Conservation (phyloP, 1,140 invertebrate genomes). For the Bathynomus jamesi region DNA sequence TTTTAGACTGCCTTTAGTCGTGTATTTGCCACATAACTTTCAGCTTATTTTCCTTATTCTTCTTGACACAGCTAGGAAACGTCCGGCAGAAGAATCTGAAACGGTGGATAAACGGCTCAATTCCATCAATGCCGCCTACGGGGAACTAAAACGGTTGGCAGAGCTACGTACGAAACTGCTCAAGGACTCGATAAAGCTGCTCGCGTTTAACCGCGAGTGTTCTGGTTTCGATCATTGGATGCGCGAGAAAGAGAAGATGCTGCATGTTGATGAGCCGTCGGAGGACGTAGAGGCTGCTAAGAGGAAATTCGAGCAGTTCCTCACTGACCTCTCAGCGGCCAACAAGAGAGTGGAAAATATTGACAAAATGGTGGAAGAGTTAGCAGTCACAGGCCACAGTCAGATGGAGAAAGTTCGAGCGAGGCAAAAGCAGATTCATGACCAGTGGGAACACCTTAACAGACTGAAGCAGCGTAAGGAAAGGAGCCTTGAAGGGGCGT, state of each 20-base stretch:
- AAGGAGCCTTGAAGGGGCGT: conserved; percentile 80
- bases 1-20: background rate
- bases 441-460: conserved; percentile 81
- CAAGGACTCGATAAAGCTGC: conserved; percentile 86
- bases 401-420: conserved; percentile 78
- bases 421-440: conserved; percentile 54
- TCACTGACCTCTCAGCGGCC: conserved; percentile 89
- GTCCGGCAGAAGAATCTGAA: conserved; percentile 53
- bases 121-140: conserved; percentile 69
- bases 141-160: conserved; percentile 70
- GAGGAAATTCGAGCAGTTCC: conserved; percentile 87
- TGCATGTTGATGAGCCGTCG: conserved; percentile 70
- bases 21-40: conserved; percentile 46
- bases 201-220: conserved; percentile 93
- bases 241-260: conserved; percentile 83
- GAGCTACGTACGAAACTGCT: conserved; percentile 66
- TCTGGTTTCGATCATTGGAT: conserved; percentile 98
- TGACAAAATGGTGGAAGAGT: conserved; percentile 76
- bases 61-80: conserved; percentile 39
- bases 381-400: conserved; percentile 71
- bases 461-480: conserved; percentile 82
- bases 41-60: conserved; percentile 16
- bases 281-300: conserved; percentile 90
- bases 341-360: conserved; percentile 82
- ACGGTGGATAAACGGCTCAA: conserved; percentile 74